Percentiles rank a stretch among this genome's conserved stretches.
Conservation (phyloP, 2,113 vertebrate species). For the Galeopterus variegatus region DNA sequence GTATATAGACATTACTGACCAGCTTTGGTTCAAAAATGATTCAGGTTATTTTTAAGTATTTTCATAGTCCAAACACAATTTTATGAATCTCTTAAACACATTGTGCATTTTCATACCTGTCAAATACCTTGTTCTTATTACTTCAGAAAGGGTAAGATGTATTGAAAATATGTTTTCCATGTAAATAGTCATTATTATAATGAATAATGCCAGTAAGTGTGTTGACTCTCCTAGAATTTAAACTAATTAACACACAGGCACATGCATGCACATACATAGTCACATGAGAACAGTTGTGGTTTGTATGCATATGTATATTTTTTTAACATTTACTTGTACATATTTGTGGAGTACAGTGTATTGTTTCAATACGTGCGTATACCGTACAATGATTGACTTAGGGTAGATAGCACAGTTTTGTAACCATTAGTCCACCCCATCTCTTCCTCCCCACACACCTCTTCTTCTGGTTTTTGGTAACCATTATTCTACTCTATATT, state of each 20-base stretch:
- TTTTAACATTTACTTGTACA: no score
- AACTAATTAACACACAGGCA: not conserved
- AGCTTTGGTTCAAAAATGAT: not conserved
- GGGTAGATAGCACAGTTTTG: no score
- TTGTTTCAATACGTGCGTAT: no score
- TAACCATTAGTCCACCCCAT: no score
- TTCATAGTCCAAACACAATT: not conserved
- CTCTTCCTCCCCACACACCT: no score
- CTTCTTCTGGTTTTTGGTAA: no score
- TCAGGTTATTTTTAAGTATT: not conserved
- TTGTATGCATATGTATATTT: not conserved
- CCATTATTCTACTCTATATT: no score
- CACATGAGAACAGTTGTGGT: not conserved
- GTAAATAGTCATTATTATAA: not conserved
- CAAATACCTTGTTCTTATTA: not conserved
- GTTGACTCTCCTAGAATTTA: not conserved
- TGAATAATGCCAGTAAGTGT: not conserved
- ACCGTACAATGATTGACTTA: no score
- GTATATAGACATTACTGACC: not conserved
- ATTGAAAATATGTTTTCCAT: not conserved
- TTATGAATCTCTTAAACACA: not conserved
- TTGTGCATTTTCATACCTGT: not conserved
- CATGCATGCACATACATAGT: no score
- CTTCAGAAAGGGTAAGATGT: not conserved
- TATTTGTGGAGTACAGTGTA: no score